Evolutionary conservation across 2,113 vertebrate species (phyloP).

Genomic region (Pristiophorus japonicus): DNA sequence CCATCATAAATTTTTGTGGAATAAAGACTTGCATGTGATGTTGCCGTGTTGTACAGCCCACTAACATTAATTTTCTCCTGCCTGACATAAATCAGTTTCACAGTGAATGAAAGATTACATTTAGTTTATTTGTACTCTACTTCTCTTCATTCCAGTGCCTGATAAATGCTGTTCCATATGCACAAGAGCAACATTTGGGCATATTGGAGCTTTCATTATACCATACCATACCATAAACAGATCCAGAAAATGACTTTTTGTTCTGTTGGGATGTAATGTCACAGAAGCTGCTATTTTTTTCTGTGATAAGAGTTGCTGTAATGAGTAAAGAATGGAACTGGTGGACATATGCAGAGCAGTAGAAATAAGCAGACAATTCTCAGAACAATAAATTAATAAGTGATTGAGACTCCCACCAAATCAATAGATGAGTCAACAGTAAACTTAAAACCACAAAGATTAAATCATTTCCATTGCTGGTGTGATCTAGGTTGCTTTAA

Average conservation of each 20-base stretch:
- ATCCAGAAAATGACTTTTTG: not conserved
- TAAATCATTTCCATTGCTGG: not conserved
- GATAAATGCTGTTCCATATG: not conserved
- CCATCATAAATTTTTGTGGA: not conserved
- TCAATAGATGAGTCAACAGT: not conserved
- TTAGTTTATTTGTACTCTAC: not conserved
- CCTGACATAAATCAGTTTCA: not conserved
- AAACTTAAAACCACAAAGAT: not conserved
- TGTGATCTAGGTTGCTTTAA: not conserved
- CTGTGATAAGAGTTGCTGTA: not conserved
- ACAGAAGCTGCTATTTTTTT: not conserved
- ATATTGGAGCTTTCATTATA: not conserved
- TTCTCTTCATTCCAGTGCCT: not conserved
- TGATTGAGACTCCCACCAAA: not conserved
- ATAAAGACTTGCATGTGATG: not conserved
- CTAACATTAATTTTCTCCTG: not conserved
- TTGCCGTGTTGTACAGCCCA: not conserved
- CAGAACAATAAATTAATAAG: not conserved
- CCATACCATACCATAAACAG: not conserved
- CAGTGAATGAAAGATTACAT: not conserved
- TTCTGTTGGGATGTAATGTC: not conserved
- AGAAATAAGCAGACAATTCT: not conserved
- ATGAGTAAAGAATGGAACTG: not conserved
- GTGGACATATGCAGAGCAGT: not conserved
- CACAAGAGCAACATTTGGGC: not conserved